phyloP scores from a whole-genome alignment of 2,888 invertebrate genomes.

The Heterodera filipjevi region DNA sequence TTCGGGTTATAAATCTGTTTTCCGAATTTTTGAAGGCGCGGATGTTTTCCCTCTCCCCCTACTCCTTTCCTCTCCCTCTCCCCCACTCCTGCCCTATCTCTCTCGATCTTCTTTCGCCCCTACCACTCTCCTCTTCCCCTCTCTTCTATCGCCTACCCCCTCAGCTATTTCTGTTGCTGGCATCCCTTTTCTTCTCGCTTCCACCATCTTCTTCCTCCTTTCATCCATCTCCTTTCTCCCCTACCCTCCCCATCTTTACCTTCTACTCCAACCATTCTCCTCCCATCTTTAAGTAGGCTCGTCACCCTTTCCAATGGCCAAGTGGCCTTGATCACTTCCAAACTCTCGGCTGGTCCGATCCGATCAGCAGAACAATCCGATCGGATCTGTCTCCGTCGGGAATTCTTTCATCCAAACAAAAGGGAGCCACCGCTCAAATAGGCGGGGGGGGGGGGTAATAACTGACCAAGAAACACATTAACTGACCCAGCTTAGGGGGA shows the following conservation, averaged over 20 bases:
- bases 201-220: background rate
- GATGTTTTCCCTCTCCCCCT: too few species aligned
- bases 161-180: too few species aligned
- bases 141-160: too few species aligned
- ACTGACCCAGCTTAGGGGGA: too few species aligned
- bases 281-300: background rate
- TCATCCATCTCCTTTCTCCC: background rate
- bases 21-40: too few species aligned
- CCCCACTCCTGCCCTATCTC: too few species aligned
- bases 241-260: background rate
- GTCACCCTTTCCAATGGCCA: background rate
- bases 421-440: background rate
- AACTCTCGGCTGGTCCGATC: background rate
- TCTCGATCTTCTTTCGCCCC: too few species aligned
- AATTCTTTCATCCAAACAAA: background rate
- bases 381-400: background rate
- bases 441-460: background rate
- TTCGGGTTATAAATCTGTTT: too few species aligned
- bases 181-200: background rate
- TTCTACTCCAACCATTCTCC: background rate
- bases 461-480: slow-evolving; percentile 4
- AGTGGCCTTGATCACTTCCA: background rate
- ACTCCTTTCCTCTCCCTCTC: too few species aligned
- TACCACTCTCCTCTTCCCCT: too few species aligned
- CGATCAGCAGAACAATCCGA: background rate